Percentiles rank a stretch among this genome's conserved stretches.
Evolutionary conservation across 2,888 invertebrate species (phyloP).

Genomic region (Hydraecia micacea): DNA sequence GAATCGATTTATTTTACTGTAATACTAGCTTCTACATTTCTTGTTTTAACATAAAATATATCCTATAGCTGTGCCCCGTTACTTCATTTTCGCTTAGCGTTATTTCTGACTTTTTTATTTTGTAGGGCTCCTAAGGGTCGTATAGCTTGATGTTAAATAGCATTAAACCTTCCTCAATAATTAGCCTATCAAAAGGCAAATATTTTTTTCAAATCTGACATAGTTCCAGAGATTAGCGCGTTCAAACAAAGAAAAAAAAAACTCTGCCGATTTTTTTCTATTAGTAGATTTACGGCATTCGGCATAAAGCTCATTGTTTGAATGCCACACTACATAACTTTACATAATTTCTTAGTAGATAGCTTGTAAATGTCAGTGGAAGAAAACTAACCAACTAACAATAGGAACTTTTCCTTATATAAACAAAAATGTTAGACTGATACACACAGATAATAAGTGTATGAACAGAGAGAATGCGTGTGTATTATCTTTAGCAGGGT

Average conservation of each 20-base stretch:
- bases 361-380: slow-evolving; percentile 21
- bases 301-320: slow-evolving; percentile 54
- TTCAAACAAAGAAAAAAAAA: not conserved
- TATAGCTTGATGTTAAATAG: not conserved
- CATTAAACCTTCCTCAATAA: not conserved
- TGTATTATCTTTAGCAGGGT: not conserved
- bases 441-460: no score
- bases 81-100: not conserved
- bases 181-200: not conserved
- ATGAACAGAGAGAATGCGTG: no score
- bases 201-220: not conserved
- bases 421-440: no score
- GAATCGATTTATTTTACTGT: slow-evolving; percentile 15
- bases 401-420: slow-evolving; percentile 16
- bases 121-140: not conserved
- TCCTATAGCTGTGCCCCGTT: not conserved
- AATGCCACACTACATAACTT: slow-evolving; percentile 53
- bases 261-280: not conserved
- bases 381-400: not conserved
- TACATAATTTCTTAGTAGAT: slow-evolving; percentile 13
- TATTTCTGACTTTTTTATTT: not conserved
- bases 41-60: not conserved
- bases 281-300: slow-evolving; percentile 20
- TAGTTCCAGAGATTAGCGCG: not conserved
- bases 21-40: not conserved